These are phyloP conservation scores for Gulo gulo DNA, from an alignment of 2,113 vertebrate genomes.

Conservation along the genomic window DNA sequence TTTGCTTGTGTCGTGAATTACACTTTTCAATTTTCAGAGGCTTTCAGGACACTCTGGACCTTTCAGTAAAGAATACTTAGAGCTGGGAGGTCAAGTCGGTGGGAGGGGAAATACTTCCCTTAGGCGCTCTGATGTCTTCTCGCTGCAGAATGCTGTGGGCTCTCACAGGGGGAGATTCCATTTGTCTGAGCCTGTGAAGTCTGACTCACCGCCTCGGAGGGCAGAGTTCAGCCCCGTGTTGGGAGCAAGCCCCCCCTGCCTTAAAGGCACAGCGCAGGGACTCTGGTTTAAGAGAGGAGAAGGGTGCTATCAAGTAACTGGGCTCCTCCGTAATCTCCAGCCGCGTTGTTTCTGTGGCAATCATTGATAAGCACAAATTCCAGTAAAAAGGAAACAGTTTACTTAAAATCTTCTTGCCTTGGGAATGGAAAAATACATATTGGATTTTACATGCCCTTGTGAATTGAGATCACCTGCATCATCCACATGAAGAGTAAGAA, in stretches of 20 bases:
- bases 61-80: neutral
- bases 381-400: neutral
- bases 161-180: conserved; percentile 39
- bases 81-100: neutral
- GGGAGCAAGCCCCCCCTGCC: neutral
- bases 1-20: neutral
- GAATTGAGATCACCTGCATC: conserved; percentile 40
- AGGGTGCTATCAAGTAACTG: neutral
- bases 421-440: neutral
- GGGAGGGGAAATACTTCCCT: neutral
- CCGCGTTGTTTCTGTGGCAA: neutral
- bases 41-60: neutral
- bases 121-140: neutral
- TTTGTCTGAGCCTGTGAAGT: conserved; percentile 12
- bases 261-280: conserved; percentile 60
- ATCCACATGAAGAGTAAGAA: conserved; percentile 19
- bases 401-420: neutral
- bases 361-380: neutral
- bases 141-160: neutral
- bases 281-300: neutral
- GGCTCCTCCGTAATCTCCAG: neutral
- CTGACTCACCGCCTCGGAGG: conserved; percentile 37
- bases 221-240: neutral
- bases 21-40: neutral
- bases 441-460: conserved; percentile 23